Percentiles rank a stretch among this genome's conserved stretches.
phyloP scores from a whole-genome alignment of 2,113 vertebrate species.

The Rousettus leschenaultii region DNA sequence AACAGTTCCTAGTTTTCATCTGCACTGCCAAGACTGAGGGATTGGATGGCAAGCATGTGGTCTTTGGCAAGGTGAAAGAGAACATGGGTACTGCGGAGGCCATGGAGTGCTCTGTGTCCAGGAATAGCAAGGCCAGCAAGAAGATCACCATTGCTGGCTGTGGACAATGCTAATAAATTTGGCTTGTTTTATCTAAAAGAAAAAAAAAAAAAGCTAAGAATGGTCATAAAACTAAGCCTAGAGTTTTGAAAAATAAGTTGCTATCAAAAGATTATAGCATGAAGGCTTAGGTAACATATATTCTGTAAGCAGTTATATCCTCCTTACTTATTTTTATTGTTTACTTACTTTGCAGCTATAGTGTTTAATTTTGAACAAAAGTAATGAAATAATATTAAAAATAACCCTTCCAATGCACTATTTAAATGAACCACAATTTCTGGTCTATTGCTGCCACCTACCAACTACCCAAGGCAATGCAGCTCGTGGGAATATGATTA shows the following conservation, averaged over 20 bases:
- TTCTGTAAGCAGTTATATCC: neutral
- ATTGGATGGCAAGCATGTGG: neutral
- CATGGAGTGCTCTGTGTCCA: constrained; percentile 81
- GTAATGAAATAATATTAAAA: constrained; percentile 18
- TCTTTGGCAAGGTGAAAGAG: constrained; percentile 85
- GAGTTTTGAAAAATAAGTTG: constrained; percentile 32
- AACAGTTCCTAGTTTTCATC: neutral
- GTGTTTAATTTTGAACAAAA: neutral
- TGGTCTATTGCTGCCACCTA: constrained; percentile 78
- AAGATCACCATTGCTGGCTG: constrained; percentile 84
- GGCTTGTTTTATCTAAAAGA: neutral
- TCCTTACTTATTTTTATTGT: neutral
- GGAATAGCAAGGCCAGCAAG: constrained; percentile 80
- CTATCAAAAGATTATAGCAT: neutral
- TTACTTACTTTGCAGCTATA: neutral
- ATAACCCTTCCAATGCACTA: neutral
- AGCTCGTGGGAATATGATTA: neutral
- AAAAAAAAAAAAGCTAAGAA: neutral
- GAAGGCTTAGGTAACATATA: neutral
- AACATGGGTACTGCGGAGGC: constrained; percentile 80
- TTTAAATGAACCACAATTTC: neutral
- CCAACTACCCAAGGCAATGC: constrained; percentile 57
- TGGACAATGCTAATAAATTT: constrained; percentile 81
- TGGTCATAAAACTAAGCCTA: neutral
- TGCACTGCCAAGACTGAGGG: neutral